Percentiles rank a stretch among this genome's conserved stretches.
These are phyloP conservation scores for Microcebus jonahi DNA, from an alignment of 2,113 vertebrate species.

Conservation along the genomic window DNA sequence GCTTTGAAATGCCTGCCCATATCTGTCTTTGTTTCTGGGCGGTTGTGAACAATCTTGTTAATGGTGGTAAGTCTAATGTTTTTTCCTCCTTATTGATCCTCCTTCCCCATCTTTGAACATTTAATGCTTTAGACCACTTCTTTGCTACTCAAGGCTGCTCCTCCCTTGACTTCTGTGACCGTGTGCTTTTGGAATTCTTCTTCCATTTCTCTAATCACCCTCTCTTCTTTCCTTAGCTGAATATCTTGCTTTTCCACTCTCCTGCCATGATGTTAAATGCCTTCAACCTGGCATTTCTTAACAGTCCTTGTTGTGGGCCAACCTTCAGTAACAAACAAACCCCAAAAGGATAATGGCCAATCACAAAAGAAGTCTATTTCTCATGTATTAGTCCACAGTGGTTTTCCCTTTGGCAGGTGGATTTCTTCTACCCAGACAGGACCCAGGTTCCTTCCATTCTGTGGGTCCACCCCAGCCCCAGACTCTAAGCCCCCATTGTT, in stretches of 20 bases:
- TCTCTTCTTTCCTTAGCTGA: background rate
- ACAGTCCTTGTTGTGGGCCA: background rate
- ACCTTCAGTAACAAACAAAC: background rate
- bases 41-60: background rate
- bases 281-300: background rate
- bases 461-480: background rate
- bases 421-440: background rate
- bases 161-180: background rate
- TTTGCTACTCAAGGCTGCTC: background rate
- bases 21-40: conserved; percentile 37
- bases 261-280: background rate
- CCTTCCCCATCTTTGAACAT: background rate
- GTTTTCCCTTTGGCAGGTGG: background rate
- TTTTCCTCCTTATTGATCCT: background rate
- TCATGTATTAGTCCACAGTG: background rate
- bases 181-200: background rate
- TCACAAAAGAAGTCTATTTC: background rate
- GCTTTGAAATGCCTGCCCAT: conserved; percentile 46
- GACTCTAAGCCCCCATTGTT: background rate
- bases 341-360: background rate
- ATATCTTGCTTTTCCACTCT: background rate
- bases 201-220: background rate
- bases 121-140: background rate
- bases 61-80: background rate
- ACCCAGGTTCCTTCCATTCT: background rate